These are phyloP conservation scores for Otus scops DNA, from an alignment of 2,797 vertebrate genomes.

Conservation along the genomic window DNA sequence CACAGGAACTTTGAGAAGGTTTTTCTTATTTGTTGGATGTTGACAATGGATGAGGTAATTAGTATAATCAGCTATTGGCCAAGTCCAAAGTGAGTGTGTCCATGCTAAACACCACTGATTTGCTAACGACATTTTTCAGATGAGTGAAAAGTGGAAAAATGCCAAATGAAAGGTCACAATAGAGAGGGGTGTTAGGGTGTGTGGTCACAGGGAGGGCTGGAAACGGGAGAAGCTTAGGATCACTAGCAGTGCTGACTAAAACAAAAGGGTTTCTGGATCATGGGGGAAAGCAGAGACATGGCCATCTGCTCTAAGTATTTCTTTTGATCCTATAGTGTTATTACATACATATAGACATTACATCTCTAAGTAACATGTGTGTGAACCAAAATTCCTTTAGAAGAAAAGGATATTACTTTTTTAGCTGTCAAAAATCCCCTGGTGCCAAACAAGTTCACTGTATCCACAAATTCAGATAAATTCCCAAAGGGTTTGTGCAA, in stretches of 20 bases:
- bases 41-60: neutral
- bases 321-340: neutral
- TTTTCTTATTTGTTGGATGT: neutral
- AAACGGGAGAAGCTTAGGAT: neutral
- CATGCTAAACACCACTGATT: neutral
- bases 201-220: neutral
- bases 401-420: neutral
- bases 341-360: fast-evolving
- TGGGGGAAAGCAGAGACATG: neutral
- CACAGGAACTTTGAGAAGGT: neutral
- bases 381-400: neutral
- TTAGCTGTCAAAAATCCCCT: neutral
- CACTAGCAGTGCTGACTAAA: neutral
- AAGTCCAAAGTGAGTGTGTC: neutral
- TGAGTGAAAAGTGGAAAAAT: neutral
- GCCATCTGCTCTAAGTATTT: neutral
- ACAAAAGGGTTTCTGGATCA: neutral
- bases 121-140: neutral
- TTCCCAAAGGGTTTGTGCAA: neutral
- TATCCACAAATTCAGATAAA: neutral
- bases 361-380: neutral
- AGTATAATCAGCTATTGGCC: neutral
- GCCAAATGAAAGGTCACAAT: neutral
- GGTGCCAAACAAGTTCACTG: neutral
- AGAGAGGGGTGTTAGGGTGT: neutral